Evolutionary conservation across 2,113 vertebrate species (phyloP).

Genomic region (Setophaga petechia): DNA sequence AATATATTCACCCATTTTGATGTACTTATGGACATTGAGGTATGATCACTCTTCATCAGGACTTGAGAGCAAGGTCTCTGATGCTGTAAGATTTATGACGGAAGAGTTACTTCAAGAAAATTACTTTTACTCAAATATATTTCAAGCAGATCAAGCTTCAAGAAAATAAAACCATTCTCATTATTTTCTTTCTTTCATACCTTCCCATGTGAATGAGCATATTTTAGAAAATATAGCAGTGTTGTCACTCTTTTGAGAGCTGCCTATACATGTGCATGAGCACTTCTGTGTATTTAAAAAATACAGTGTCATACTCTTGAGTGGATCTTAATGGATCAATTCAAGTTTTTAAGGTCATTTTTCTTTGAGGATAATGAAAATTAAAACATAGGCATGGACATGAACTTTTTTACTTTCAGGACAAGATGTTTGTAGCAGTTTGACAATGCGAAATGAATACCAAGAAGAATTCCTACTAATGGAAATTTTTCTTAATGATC

Average conservation of each 20-base stretch:
- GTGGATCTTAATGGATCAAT: neutral
- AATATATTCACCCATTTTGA: neutral
- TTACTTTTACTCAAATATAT: neutral
- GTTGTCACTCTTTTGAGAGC: neutral
- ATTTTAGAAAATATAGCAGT: neutral
- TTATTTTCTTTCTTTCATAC: neutral
- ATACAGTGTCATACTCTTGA: fast-evolving
- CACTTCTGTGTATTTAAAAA: neutral
- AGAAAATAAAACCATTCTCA: neutral
- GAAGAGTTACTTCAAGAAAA: neutral
- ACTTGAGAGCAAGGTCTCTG: neutral
- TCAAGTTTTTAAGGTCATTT: neutral
- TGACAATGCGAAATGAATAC: neutral
- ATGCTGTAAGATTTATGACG: neutral
- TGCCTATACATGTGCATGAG: neutral
- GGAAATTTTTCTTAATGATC: neutral
- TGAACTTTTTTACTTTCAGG: neutral
- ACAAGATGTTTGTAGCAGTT: neutral
- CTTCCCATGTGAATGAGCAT: neutral
- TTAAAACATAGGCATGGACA: neutral
- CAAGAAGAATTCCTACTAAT: neutral
- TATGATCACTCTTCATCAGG: neutral
- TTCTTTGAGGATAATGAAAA: neutral
- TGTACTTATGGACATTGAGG: neutral
- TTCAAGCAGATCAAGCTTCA: neutral